Conservation (phyloP, 2,113 vertebrate species). For the Gallinago jamesoni region DNA sequence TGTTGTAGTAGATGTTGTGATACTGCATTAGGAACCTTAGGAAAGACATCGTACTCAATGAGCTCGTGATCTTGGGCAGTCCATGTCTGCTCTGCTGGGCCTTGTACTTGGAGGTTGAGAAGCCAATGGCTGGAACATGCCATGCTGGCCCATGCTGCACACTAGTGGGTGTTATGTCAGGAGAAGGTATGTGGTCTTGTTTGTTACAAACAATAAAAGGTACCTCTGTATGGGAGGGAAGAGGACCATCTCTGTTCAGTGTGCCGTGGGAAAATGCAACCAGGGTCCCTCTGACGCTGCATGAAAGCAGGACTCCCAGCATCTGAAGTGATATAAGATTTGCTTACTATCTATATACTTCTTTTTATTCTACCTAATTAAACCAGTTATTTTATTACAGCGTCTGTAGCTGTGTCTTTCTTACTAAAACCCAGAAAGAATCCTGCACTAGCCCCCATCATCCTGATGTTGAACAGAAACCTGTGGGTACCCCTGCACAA, state of each 20-base stretch:
- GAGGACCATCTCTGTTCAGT: accelerated
- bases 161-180: background rate
- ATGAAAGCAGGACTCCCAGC: accelerated
- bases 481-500: background rate
- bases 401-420: background rate
- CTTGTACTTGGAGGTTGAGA: background rate
- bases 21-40: background rate
- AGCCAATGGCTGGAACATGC: background rate
- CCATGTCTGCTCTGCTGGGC: background rate
- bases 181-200: background rate
- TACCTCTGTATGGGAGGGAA: background rate
- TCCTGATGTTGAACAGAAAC: background rate
- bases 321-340: background rate
- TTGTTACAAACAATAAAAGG: background rate
- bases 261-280: background rate
- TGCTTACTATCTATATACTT: background rate
- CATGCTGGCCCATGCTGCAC: background rate
- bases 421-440: background rate
- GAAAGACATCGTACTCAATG: background rate
- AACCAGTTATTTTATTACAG: background rate
- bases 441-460: background rate
- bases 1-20: background rate
- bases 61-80: background rate
- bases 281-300: background rate
- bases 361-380: background rate